Conservation (phyloP, 2,888 invertebrate genomes). For the Epinotia brunnichana region DNA sequence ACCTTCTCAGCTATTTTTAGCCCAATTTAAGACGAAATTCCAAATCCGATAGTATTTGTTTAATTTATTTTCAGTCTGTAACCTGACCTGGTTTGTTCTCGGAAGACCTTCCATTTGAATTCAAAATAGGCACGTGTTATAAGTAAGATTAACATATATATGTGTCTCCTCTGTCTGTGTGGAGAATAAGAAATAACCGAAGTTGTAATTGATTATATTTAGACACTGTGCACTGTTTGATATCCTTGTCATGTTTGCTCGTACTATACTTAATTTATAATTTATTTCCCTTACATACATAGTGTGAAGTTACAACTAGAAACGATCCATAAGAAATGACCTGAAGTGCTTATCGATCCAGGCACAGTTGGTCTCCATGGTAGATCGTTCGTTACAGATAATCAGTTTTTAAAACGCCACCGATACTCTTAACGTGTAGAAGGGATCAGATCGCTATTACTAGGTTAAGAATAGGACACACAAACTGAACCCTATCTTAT, state of each 20-base stretch:
- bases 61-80: conserved; percentile 25
- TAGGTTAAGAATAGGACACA: no score
- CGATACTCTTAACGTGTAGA: no score
- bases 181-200: conserved; percentile 27
- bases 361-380: no score
- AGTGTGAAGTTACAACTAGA: no score
- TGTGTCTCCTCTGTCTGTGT: conserved; percentile 14
- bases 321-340: no score
- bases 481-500: no score
- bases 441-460: no score
- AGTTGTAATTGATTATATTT: conserved; percentile 20
- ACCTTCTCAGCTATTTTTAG: conserved; percentile 29
- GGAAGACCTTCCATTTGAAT: conserved; percentile 30
- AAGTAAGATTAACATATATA: conserved; percentile 32
- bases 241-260: background rate
- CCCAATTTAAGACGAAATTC: conserved; percentile 16
- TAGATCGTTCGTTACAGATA: no score
- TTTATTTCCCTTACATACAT: background rate
- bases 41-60: conserved; percentile 15
- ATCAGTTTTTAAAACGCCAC: no score
- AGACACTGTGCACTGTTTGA: conserved; percentile 3
- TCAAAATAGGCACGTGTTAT: conserved; percentile 29
- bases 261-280: background rate
- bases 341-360: no score
- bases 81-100: conserved; percentile 23